Percentiles rank a stretch among this genome's conserved stretches.
These are phyloP conservation scores for Noctua fimbriata DNA, from an alignment of 2,888 invertebrate species.

Conservation along the genomic window DNA sequence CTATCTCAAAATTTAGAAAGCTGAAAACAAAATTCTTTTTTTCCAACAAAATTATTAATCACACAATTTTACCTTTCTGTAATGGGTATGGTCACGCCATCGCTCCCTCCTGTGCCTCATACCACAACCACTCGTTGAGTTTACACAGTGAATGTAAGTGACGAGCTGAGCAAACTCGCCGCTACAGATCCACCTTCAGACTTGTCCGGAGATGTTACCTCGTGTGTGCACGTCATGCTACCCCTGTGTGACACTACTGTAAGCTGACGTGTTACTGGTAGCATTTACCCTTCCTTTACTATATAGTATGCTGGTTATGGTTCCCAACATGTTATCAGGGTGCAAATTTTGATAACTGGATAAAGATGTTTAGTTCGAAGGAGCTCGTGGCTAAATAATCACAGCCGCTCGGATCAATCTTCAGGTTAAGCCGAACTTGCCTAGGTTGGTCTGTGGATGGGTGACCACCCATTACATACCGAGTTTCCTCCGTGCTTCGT, in stretches of 20 bases:
- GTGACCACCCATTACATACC: no score
- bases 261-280: background rate
- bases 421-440: no score
- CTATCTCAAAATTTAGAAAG: background rate
- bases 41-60: no score
- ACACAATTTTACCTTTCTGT: background rate
- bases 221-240: conserved; percentile 11
- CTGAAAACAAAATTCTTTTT: background rate
- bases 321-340: background rate
- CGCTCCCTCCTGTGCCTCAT: background rate
- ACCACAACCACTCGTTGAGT: conserved; percentile 23
- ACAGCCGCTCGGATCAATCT: no score
- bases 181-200: conserved; percentile 30
- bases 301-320: background rate
- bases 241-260: background rate
- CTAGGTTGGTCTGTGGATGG: no score
- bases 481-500: no score
- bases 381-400: no score
- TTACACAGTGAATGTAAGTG: conserved; percentile 60
- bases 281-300: background rate
- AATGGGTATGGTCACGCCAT: background rate
- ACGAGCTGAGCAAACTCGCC: conserved; percentile 55
- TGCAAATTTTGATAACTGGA: background rate
- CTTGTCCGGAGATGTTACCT: conserved; percentile 21
- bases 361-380: no score